These are phyloP conservation scores for rat (Rattus norvegicus) DNA, from an alignment of 2,113 vertebrate species.

Conservation along the genomic window DNA sequence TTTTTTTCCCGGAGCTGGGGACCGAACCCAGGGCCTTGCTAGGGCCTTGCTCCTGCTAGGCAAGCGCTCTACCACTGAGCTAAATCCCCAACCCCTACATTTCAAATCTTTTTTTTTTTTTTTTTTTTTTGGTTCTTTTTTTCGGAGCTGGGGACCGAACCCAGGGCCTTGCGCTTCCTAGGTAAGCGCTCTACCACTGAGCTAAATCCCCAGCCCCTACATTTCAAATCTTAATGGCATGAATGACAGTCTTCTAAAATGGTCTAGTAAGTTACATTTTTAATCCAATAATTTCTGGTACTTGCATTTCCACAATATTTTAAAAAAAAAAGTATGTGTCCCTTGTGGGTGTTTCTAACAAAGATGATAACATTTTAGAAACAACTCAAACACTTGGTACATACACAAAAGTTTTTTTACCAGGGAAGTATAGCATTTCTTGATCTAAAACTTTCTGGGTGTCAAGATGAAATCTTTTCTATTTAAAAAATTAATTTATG, in stretches of 20 bases:
- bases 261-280: constrained; percentile 8
- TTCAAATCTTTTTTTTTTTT: no score
- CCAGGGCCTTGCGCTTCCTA: no score
- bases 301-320: constrained; percentile 50
- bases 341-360: constrained; percentile 57
- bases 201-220: no score
- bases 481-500: neutral
- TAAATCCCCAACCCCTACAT: no score
- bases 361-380: constrained; percentile 68
- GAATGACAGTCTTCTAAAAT: constrained; percentile 57
- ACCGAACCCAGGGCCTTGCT: no score
- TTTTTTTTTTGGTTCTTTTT: no score
- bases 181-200: no score
- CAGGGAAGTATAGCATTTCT: constrained; percentile 17
- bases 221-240: constrained; percentile 65
- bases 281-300: constrained; percentile 54
- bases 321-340: constrained; percentile 2
- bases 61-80: no score
- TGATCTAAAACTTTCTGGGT: constrained; percentile 5
- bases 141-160: no score
- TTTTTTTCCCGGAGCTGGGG: no score
- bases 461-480: neutral
- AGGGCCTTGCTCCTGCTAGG: no score
- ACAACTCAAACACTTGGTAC: constrained; percentile 58
- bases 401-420: constrained; percentile 65